phyloP scores from a whole-genome alignment of 2,888 invertebrate genomes.

The Macrophya annulata region DNA sequence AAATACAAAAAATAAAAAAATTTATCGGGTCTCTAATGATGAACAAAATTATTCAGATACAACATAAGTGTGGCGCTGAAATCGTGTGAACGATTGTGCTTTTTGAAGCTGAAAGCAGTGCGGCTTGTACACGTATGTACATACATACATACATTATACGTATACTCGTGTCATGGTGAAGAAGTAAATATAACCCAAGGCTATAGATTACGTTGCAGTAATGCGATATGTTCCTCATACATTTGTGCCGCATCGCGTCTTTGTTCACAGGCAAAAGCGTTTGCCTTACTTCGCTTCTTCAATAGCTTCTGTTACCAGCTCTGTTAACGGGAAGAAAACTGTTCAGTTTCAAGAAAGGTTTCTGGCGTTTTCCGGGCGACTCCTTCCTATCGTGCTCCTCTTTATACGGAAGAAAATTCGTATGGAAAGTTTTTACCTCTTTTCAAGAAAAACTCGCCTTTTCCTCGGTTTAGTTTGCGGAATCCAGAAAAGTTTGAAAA shows the following conservation, averaged over 20 bases:
- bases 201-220: constrained; percentile 71
- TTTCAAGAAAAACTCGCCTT: constrained; percentile 28
- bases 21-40: neutral
- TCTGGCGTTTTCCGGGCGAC: constrained; percentile 14
- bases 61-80: neutral
- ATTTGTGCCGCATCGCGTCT: constrained; percentile 18
- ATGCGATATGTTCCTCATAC: constrained; percentile 64
- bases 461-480: constrained; percentile 39
- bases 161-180: neutral
- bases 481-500: constrained; percentile 29
- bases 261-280: constrained; percentile 35
- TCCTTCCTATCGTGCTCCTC: neutral
- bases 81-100: neutral
- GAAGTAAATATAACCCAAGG: constrained; percentile 71
- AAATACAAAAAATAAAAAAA: neutral
- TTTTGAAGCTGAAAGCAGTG: neutral
- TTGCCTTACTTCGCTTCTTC: neutral
- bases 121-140: neutral
- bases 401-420: constrained; percentile 38
- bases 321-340: constrained; percentile 24
- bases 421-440: constrained; percentile 47
- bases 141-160: no score
- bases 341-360: constrained; percentile 32
- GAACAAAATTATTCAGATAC: neutral
- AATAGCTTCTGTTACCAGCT: constrained; percentile 17